A percentile compares a stretch with the other conserved stretches of the same genome.
phyloP scores from a whole-genome alignment of 2,113 vertebrate genomes.

The Tachysurus fulvidraco region DNA sequence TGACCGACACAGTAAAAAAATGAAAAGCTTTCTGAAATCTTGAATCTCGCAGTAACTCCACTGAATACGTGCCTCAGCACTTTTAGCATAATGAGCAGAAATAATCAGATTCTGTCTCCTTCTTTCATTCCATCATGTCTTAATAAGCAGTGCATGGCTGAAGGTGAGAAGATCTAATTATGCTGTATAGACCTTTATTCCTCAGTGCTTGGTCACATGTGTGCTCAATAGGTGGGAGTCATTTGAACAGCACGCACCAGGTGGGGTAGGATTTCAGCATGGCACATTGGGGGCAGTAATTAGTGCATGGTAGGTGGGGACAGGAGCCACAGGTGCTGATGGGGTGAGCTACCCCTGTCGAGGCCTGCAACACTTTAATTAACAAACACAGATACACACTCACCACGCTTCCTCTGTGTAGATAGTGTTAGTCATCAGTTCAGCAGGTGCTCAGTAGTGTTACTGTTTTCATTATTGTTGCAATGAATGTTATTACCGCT shows the following conservation, averaged over 20 bases:
- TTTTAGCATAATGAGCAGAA: constrained; percentile 11
- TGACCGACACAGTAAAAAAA: background rate
- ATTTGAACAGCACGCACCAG: constrained; percentile 19
- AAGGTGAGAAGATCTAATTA: constrained; percentile 36
- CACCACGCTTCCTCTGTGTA: constrained; percentile 1
- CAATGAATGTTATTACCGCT: background rate
- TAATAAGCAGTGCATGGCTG: constrained; percentile 25
- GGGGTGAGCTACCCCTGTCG: constrained; percentile 13
- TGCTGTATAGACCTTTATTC: constrained; percentile 16
- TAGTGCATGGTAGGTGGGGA: constrained; percentile 14
- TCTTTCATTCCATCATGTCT: constrained; percentile 28
- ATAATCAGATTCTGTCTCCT: constrained; percentile 11
- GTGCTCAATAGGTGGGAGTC: constrained; percentile 18
- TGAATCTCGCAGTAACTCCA: background rate
- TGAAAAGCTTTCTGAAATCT: background rate
- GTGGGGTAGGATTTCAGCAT: constrained; percentile 39
- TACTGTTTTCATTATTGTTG: background rate
- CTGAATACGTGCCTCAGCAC: background rate
- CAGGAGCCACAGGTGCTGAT: constrained; percentile 32
- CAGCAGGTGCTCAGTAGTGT: constrained; percentile 11
- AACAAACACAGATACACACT: constrained; percentile 17
- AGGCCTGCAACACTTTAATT: constrained; percentile 22
- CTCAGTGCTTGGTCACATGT: constrained; percentile 33
- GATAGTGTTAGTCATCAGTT: background rate
- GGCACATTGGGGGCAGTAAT: constrained; percentile 19